phyloP scores from a whole-genome alignment of 2,797 vertebrate genomes.

The Gadopsis bispinosus region DNA sequence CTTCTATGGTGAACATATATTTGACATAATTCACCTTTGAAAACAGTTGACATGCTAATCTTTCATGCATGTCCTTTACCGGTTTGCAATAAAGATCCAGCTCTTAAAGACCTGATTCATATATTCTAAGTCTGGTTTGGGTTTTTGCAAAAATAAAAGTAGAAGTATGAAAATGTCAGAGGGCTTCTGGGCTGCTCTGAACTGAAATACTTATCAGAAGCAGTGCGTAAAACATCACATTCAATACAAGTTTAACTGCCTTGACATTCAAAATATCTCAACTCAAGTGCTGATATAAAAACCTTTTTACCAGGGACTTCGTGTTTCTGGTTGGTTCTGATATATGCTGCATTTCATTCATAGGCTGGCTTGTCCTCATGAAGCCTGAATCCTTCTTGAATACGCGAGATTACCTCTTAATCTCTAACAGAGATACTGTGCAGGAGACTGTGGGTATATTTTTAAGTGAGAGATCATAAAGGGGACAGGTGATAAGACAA shows the following conservation, averaged over 20 bases:
- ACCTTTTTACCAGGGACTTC: neutral
- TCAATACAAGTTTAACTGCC: constrained; percentile 59
- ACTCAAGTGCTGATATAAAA: constrained; percentile 44
- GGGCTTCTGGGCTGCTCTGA: constrained; percentile 16
- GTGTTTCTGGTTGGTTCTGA: constrained; percentile 37
- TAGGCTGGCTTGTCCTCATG: neutral
- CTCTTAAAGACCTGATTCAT: constrained; percentile 7
- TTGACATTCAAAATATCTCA: constrained; percentile 68
- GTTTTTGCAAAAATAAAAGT: constrained; percentile 31
- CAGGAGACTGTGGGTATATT: constrained; percentile 4
- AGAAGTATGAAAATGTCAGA: constrained; percentile 40
- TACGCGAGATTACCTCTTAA: neutral
- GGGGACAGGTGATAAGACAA: constrained; percentile 27
- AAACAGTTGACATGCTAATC: neutral
- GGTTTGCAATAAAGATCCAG: neutral
- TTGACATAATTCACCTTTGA: neutral
- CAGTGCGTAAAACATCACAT: constrained; percentile 55
- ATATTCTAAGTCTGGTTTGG: constrained; percentile 27
- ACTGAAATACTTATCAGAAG: constrained; percentile 39
- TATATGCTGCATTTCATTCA: constrained; percentile 26
- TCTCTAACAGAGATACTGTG: neutral
- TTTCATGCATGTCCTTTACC: neutral
- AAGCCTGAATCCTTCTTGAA: constrained; percentile 23
- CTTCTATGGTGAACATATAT: neutral
- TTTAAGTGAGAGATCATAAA: constrained; percentile 33